These are phyloP conservation scores for Scaptomyza polygonia DNA, from an alignment of 2,888 invertebrate genomes.

Conservation along the genomic window DNA sequence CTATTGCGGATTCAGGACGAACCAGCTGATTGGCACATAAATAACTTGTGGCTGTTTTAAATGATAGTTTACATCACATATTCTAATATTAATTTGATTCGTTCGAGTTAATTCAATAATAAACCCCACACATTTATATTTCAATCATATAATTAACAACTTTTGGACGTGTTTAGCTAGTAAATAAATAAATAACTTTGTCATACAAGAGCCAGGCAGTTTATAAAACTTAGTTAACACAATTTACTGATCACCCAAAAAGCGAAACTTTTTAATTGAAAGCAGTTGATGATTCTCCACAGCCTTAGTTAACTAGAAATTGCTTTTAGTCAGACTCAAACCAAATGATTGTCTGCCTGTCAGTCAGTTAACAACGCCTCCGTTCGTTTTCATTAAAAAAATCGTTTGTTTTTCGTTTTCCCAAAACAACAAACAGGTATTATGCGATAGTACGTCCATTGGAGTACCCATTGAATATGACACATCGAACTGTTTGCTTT, in stretches of 20 bases:
- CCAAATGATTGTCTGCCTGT: not conserved
- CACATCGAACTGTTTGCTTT: conserved; percentile 90
- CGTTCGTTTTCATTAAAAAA: conserved; percentile 39
- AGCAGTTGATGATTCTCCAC: not conserved
- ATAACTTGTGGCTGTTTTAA: too few relatives aligned
- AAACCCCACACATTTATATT: too few relatives aligned
- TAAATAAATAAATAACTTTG: not conserved
- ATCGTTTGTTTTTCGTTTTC: not conserved
- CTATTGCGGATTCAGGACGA: too few relatives aligned
- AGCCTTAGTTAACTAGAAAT: not conserved
- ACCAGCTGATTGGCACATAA: too few relatives aligned
- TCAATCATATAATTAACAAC: not conserved
- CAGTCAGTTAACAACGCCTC: conserved; percentile 6
- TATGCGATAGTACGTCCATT: conserved; percentile 97
- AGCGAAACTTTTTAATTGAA: not conserved
- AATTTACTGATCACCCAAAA: not conserved
- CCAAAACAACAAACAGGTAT: conserved; percentile 85
- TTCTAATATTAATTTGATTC: too few relatives aligned
- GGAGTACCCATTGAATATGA: conserved; percentile 97
- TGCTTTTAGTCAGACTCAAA: not conserved
- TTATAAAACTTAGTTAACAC: not conserved
- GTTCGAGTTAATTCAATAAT: too few relatives aligned
- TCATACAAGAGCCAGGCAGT: not conserved
- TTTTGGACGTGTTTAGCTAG: too few relatives aligned
- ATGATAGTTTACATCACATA: too few relatives aligned